Conservation (phyloP, 2,113 vertebrate genomes). For the Tympanuchus pallidicinctus region DNA sequence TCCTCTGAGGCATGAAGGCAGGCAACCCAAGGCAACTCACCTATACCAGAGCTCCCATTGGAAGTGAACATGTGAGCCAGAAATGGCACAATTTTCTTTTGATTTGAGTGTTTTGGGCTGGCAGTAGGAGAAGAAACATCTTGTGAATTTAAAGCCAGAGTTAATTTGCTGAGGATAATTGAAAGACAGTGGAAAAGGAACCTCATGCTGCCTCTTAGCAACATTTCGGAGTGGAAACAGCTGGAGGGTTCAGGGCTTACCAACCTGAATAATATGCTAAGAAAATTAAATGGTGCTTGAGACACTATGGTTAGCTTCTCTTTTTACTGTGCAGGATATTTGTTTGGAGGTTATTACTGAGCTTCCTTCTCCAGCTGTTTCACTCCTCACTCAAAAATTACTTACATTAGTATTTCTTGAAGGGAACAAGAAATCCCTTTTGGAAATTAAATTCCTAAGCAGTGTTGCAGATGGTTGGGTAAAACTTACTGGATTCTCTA, state of each 20-base stretch:
- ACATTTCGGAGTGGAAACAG: neutral
- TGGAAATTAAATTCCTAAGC: neutral
- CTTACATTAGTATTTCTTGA: neutral
- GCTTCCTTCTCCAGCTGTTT: neutral
- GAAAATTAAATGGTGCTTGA: neutral
- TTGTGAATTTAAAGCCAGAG: neutral
- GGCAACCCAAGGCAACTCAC: neutral
- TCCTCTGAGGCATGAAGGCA: neutral
- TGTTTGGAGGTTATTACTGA: neutral
- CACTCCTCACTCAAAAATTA: neutral
- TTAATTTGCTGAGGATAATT: neutral
- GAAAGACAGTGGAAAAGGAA: neutral
- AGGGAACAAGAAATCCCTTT: neutral
- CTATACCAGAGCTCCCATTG: neutral
- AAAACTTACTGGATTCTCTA: neutral
- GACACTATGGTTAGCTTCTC: neutral
- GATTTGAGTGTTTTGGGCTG: neutral
- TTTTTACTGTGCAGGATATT: neutral
- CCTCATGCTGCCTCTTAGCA: neutral
- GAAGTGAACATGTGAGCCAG: neutral
- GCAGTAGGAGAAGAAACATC: neutral
- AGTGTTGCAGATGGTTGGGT: neutral
- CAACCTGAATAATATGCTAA: neutral
- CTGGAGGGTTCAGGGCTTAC: neutral
- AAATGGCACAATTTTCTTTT: neutral